Base-by-base conservation (phyloP, 2,797 vertebrate genomes). In the Cichlasoma orientale region DNA sequence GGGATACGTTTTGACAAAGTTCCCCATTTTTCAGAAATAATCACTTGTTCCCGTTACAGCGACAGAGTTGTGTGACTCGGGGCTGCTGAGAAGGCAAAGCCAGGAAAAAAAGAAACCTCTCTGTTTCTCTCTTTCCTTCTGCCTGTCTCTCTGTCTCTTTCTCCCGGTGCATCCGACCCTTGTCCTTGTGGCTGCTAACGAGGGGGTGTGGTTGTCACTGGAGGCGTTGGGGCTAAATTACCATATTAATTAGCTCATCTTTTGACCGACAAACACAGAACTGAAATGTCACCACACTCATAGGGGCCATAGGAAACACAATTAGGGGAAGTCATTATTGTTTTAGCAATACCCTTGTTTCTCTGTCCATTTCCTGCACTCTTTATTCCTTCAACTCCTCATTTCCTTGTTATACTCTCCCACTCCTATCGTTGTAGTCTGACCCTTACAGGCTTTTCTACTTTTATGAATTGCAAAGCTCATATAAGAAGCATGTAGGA, bases 191-290 rank as follows among this genome's bases (percentile, higher is more conserved):
- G 82, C 84, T 81, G 86, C 88, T 96, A 96, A 95, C 88, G 89
- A 95, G 92, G 90, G 90, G 91, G 91, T 91, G 92, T 92, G 90
- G 89, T 88, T 93, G 92, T 91, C 92, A 92, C 92, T 89, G 92
- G 91, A 93, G 92, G 92, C 88, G 36, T 89, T 23, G 78, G 80
- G 90, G 90, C 90, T 84, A 82, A 94, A 96, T 95, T 94, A 94
- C 86, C 94, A 95, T 95, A 95, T 95, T 96, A 95, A 95, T 95
- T 95, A 95, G 92, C 92, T 88, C 91, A 90, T 94, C 91, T 82
- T 93, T 91, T 92, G 90, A 92, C 93, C 89, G 88, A 90, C 89
- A 93, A 94, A 93, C 92, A 95, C 88, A 90, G 89, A 84, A 79
- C 89, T 88, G 86, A 94, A 95, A 95, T 94, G 94, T 94, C 95